Percentiles rank a stretch among this genome's conserved stretches.
phyloP scores from a whole-genome alignment of 1,140 invertebrate genomes.

The Paralvinella palmiformis region DNA sequence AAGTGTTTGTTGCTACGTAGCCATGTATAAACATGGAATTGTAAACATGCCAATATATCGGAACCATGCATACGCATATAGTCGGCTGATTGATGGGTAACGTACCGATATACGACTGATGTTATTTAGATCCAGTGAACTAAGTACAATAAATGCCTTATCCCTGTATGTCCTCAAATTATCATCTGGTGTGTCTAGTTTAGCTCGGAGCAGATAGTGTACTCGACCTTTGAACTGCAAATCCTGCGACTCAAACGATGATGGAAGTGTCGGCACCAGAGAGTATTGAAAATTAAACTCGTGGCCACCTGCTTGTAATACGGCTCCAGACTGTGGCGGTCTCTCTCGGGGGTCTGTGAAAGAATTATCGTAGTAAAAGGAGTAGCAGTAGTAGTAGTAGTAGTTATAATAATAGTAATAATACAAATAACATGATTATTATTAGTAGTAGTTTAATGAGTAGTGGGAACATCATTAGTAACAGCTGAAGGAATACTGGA shows the following conservation, averaged over 20 bases:
- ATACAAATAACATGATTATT: neutral
- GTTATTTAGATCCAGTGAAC: slow-evolving; percentile 86
- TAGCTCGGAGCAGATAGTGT: slow-evolving; percentile 86
- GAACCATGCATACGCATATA: too few species aligned
- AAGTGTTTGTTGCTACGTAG: too few species aligned
- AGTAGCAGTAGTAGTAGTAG: neutral
- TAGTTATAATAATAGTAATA: neutral
- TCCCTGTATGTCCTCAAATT: slow-evolving; percentile 90
- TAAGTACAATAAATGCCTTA: slow-evolving; percentile 95
- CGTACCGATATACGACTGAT: slow-evolving; percentile 58
- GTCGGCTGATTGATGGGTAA: too few species aligned
- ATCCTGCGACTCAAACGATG: slow-evolving; percentile 18
- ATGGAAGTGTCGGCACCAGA: slow-evolving; percentile 9
- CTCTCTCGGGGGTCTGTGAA: slow-evolving; percentile 9
- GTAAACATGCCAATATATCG: too few species aligned
- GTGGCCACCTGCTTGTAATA: slow-evolving; percentile 14
- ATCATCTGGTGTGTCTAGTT: slow-evolving; percentile 75
- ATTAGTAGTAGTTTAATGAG: neutral
- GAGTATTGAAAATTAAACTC: slow-evolving; percentile 16
- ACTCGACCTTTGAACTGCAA: slow-evolving; percentile 64
- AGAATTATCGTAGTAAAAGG: neutral
- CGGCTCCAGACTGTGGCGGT: neutral
- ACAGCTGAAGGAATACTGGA: neutral
- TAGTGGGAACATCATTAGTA: neutral
- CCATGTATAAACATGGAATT: too few species aligned